Evolutionary conservation across 2,113 vertebrate genomes (phyloP).

Genomic region (Eulemur macaco): DNA sequence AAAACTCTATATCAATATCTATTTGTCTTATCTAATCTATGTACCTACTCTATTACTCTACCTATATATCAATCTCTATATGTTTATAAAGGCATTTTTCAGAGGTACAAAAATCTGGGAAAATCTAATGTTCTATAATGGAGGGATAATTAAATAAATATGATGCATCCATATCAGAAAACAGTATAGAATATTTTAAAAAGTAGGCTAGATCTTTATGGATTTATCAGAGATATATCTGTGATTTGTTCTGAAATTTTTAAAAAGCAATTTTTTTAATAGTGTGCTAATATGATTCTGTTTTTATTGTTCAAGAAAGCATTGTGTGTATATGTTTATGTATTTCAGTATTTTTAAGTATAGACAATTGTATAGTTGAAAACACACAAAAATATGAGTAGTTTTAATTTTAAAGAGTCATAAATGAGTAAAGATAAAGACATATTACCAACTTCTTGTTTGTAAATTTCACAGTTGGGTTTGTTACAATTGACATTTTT

Average conservation of each 20-base stretch:
- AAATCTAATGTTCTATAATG: background rate
- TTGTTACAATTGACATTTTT: background rate
- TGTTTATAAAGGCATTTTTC: background rate
- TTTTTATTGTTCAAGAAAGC: background rate
- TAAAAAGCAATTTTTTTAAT: background rate
- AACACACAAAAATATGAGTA: background rate
- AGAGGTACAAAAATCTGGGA: background rate
- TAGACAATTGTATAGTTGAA: background rate
- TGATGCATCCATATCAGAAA: background rate
- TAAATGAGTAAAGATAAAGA: background rate
- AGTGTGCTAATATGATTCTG: background rate
- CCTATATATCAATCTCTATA: background rate
- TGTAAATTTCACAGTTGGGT: background rate
- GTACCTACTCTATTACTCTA: background rate
- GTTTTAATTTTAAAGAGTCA: background rate
- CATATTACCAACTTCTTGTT: background rate
- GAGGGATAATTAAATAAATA: background rate
- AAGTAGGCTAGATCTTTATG: background rate
- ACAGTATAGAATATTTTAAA: background rate
- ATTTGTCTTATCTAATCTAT: background rate
- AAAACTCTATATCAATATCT: background rate
- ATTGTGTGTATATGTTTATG: too few species aligned
- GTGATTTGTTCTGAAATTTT: background rate
- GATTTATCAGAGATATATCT: background rate
- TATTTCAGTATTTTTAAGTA: background rate